phyloP scores from a whole-genome alignment of 2,113 vertebrate genomes.

The Tor tambroides region DNA sequence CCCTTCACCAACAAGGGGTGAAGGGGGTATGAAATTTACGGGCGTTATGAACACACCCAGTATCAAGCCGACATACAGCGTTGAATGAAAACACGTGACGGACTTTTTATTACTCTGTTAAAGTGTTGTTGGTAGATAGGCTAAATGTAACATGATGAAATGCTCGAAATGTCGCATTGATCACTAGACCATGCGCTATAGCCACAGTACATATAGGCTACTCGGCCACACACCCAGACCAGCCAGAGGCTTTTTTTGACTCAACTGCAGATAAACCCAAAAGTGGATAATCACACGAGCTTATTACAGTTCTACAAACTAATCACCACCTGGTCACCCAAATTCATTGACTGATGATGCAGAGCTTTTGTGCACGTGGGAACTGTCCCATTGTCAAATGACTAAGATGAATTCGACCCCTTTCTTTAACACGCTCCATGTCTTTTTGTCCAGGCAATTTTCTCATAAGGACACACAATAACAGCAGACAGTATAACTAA shows the following conservation, averaged over 20 bases:
- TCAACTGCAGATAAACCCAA: slow-evolving; percentile 19
- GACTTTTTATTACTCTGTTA: not conserved
- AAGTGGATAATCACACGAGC: slow-evolving; percentile 8
- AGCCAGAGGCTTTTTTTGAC: slow-evolving; percentile 7
- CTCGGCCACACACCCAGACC: not conserved
- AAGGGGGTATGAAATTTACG: slow-evolving; percentile 9
- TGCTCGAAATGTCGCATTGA: not conserved
- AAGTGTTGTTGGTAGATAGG: not conserved
- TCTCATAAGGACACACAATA: slow-evolving; percentile 47
- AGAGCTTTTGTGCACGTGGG: slow-evolving; percentile 5
- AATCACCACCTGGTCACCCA: not conserved
- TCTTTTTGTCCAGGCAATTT: not conserved
- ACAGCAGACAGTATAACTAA: slow-evolving; percentile 34
- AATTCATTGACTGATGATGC: not conserved
- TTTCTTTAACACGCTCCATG: not conserved
- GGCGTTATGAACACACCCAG: slow-evolving; percentile 53
- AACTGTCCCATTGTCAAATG: not conserved
- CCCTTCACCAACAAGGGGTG: not conserved
- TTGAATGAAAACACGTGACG: slow-evolving; percentile 16
- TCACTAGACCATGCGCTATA: not conserved
- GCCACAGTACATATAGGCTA: not conserved
- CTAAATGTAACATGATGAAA: not conserved
- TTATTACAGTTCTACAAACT: slow-evolving; percentile 11
- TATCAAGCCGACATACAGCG: slow-evolving; percentile 32
- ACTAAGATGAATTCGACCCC: not conserved